A percentile compares a stretch with the other conserved stretches of the same genome.
phyloP scores from a whole-genome alignment of 2,888 invertebrate species.

The Drosophila greeni region DNA sequence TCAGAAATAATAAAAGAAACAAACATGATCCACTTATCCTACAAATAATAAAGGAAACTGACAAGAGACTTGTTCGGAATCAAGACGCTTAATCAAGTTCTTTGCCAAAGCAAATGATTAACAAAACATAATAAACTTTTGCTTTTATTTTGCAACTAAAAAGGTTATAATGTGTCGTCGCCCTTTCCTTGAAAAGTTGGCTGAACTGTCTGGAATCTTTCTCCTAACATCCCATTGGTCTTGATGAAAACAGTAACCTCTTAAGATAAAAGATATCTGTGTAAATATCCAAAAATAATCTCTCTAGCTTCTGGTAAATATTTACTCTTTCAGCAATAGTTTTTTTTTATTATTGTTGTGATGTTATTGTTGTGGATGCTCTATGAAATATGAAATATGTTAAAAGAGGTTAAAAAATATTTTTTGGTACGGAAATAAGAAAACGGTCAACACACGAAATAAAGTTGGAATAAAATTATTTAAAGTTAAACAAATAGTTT shows the following conservation, averaged over 20 bases:
- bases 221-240: neutral
- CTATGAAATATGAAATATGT: neutral
- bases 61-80: neutral
- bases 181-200: conserved; percentile 36
- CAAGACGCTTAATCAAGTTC: neutral
- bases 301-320: conserved; percentile 21
- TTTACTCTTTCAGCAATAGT: conserved; percentile 16
- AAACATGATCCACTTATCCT: conserved; percentile 5
- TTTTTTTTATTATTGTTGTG: neutral
- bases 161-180: conserved; percentile 14
- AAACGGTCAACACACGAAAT: neutral
- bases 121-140: conserved; percentile 7
- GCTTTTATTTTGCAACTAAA: conserved; percentile 23
- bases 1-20: conserved; percentile 15
- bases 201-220: conserved; percentile 30
- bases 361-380: neutral
- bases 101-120: conserved; percentile 9
- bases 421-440: no score
- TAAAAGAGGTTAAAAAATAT: no score
- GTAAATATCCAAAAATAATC: conserved; percentile 24
- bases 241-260: conserved; percentile 9
- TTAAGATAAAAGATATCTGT: conserved; percentile 31
- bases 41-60: neutral
- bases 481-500: neutral
- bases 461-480: neutral